Conservation (phyloP, 2,888 invertebrate genomes). For the Boloria selene region DNA sequence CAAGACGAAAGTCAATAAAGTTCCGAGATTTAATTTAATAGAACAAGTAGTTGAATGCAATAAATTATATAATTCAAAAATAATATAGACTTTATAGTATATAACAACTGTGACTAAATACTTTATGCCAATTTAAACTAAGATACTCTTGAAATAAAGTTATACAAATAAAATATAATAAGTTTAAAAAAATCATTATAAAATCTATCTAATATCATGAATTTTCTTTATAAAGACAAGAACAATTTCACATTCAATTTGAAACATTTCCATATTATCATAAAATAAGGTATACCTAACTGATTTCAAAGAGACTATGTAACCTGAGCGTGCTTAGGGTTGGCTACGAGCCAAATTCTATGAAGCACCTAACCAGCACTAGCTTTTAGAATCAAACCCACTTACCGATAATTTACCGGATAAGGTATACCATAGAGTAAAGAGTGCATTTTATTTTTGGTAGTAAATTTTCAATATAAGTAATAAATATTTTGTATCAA, state of each 20-base stretch:
- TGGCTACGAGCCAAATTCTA: constrained; percentile 19
- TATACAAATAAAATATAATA: background rate
- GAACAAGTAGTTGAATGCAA: no score
- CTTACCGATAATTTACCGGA: constrained; percentile 2
- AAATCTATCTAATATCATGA: background rate
- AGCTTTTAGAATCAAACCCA: constrained; percentile 20
- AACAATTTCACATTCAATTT: constrained; percentile 13
- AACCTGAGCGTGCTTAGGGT: constrained; percentile 6
- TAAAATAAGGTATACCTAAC: constrained; percentile 14
- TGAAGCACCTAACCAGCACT: constrained; percentile 19
- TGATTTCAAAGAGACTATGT: constrained; percentile 19
- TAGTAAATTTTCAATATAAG: no score
- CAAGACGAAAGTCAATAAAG: no score
- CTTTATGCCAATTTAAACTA: no score
- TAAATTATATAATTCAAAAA: no score
- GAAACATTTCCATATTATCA: constrained; percentile 9
- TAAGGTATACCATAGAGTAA: no score
- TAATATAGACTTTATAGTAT: no score
- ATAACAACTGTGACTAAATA: no score
- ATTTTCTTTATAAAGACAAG: constrained; percentile 1
- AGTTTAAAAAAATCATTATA: no score
- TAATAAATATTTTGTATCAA: no score
- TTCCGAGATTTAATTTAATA: no score
- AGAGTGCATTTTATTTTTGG: no score
- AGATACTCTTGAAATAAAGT: background rate